Evolutionary conservation across 2,888 invertebrate species (phyloP).

Genomic region (Macaria notata): DNA sequence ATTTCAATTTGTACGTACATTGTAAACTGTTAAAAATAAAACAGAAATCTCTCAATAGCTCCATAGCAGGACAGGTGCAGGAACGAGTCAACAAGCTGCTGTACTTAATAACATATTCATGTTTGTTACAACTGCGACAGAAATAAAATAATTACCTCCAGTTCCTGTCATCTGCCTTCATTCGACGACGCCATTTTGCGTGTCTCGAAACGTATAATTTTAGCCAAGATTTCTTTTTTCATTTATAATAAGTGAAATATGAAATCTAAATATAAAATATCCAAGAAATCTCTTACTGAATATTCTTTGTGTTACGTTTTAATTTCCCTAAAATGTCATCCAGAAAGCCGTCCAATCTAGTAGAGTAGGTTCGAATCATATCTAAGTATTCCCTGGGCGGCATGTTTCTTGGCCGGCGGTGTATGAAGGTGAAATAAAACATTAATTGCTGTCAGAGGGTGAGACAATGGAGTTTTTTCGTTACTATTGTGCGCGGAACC

Average conservation of each 20-base stretch:
- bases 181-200: too few relatives aligned
- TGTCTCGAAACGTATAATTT: too few relatives aligned
- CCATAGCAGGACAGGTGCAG: conserved; percentile 5
- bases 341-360: conserved; percentile 13
- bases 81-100: conserved; percentile 6
- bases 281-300: not conserved
- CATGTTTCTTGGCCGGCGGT: conserved; percentile 45
- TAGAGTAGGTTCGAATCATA: conserved; percentile 23
- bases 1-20: too few relatives aligned
- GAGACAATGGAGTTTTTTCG: conserved; percentile 70
- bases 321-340: conserved; percentile 1
- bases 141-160: conserved; percentile 8
- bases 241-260: too few relatives aligned
- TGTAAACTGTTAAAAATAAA: too few relatives aligned
- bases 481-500: conserved; percentile 70
- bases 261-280: not conserved
- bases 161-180: too few relatives aligned
- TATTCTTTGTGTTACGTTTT: not conserved
- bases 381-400: conserved; percentile 31
- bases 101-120: not conserved
- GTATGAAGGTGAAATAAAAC: conserved; percentile 70
- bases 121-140: conserved; percentile 1
- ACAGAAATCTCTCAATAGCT: too few relatives aligned
- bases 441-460: conserved; percentile 76
- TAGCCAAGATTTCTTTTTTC: too few relatives aligned